phyloP scores from a whole-genome alignment of 2,113 vertebrate genomes.

The Strigops habroptila region DNA sequence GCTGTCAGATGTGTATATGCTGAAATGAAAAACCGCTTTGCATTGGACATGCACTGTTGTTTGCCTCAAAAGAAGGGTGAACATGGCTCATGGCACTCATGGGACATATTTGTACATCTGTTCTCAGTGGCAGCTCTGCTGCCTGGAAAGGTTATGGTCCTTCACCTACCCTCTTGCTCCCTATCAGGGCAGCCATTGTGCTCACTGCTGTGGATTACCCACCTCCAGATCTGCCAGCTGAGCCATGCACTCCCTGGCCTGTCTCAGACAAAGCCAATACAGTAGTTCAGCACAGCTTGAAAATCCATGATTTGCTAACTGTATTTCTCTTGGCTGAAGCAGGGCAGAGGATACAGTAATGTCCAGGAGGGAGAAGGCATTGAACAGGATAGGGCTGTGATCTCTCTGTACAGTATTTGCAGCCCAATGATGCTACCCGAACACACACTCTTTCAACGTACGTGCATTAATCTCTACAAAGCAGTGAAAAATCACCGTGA shows the following conservation, averaged over 20 bases:
- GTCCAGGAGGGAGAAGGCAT: neutral
- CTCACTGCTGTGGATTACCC: neutral
- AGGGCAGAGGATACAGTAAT: neutral
- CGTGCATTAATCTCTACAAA: neutral
- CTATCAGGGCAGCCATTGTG: neutral
- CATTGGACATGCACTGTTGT: fast-evolving
- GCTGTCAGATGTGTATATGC: neutral
- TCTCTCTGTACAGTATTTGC: neutral
- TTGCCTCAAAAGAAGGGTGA: neutral
- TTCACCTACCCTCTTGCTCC: neutral
- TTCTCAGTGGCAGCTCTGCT: neutral
- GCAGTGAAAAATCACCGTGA: neutral
- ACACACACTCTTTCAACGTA: neutral
- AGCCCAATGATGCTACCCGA: neutral
- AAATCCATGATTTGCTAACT: neutral
- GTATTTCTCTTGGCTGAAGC: neutral
- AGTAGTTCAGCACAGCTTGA: neutral
- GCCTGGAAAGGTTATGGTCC: neutral
- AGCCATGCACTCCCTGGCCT: neutral
- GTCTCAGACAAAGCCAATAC: neutral
- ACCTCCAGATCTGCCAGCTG: neutral
- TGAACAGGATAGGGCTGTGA: neutral
- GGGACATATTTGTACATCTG: neutral
- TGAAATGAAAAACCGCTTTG: neutral
- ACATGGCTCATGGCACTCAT: fast-evolving